phyloP scores from a whole-genome alignment of 2,113 vertebrate species.

The Sphyrna mokarran region DNA sequence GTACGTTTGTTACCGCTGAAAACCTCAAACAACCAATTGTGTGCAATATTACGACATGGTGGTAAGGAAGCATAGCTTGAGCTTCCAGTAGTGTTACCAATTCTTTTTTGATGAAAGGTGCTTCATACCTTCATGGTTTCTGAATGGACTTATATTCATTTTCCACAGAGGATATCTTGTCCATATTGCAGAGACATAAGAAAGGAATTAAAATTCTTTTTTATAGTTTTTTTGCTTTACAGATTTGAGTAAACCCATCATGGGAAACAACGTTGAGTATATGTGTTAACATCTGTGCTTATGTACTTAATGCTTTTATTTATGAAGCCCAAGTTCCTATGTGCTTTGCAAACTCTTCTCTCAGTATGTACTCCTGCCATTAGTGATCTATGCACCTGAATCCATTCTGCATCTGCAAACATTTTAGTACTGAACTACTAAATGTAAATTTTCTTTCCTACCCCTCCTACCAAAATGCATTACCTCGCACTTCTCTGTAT shows the following conservation, averaged over 20 bases:
- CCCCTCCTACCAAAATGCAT: too few relatives aligned
- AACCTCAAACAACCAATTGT: neutral
- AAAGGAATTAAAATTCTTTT: neutral
- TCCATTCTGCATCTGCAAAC: too few relatives aligned
- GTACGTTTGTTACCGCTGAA: neutral
- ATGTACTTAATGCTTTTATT: too few relatives aligned
- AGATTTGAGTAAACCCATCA: neutral
- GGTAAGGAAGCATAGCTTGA: neutral
- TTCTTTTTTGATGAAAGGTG: neutral
- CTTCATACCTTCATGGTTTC: neutral
- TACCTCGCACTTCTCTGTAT: too few relatives aligned
- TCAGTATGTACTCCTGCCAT: too few relatives aligned
- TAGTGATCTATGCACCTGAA: too few relatives aligned
- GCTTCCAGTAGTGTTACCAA: neutral
- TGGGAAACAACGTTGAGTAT: neutral
- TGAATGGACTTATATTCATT: neutral
- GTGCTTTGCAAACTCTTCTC: too few relatives aligned
- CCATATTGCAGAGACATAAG: neutral
- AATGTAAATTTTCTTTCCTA: too few relatives aligned
- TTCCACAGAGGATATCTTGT: constrained; percentile 18
- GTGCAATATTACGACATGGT: neutral
- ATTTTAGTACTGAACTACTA: too few relatives aligned
- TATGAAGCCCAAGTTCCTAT: too few relatives aligned
- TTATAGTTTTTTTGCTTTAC: neutral
- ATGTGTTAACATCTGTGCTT: neutral